Conservation (phyloP, 2,888 invertebrate species). For the Brenthis hecate region DNA sequence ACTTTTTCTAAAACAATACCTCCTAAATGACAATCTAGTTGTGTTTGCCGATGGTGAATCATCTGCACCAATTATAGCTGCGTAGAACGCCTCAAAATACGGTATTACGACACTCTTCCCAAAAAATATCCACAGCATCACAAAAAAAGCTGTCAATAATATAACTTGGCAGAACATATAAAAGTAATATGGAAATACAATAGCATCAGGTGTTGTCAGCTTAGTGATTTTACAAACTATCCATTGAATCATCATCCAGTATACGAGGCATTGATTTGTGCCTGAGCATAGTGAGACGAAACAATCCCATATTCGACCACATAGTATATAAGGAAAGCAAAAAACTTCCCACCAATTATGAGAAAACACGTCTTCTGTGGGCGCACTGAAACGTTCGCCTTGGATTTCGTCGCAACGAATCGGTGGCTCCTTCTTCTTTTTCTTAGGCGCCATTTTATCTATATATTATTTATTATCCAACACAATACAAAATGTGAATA, state of each 20-base stretch:
- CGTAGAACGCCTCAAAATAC: conserved; percentile 53
- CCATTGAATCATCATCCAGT: conserved; percentile 73
- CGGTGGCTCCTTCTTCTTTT: conserved; percentile 43
- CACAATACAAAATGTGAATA: neutral
- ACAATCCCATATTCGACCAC: conserved; percentile 61
- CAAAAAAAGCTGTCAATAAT: conserved; percentile 54
- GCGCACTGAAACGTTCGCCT: conserved; percentile 57
- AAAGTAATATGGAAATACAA: conserved; percentile 71
- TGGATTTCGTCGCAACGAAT: conserved; percentile 54
- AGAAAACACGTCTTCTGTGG: conserved; percentile 56
- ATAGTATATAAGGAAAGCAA: conserved; percentile 68
- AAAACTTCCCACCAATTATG: conserved; percentile 71
- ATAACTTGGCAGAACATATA: conserved; percentile 70
- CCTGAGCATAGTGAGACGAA: conserved; percentile 61
- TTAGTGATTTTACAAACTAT: conserved; percentile 64
- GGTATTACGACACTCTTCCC: conserved; percentile 57
- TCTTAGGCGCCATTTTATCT: conserved; percentile 52
- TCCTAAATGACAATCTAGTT: conserved; percentile 55
- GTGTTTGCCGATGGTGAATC: conserved; percentile 20
- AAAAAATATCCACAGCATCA: conserved; percentile 57
- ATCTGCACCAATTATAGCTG: conserved; percentile 41
- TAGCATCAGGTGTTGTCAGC: conserved; percentile 61
- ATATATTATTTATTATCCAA: neutral
- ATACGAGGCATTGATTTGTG: conserved; percentile 65
- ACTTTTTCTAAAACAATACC: conserved; percentile 70